Evolutionary conservation across 2,888 invertebrate genomes (phyloP).

Genomic region (Eilema depressum): DNA sequence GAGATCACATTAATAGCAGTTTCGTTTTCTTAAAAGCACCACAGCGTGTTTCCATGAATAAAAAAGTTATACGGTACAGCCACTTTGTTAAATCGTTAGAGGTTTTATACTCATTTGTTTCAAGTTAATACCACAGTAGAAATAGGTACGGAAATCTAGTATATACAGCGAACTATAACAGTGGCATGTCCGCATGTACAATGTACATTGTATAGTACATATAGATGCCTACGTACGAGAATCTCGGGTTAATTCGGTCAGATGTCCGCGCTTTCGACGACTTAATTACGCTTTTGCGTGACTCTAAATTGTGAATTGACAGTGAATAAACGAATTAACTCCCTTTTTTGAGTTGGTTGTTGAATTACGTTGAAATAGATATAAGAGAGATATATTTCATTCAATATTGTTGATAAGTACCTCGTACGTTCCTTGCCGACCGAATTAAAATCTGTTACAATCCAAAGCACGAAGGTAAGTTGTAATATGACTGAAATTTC

Average conservation of each 20-base stretch:
- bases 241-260: not conserved
- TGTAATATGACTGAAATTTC: not conserved
- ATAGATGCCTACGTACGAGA: not conserved
- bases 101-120: not conserved
- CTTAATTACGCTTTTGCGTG: not conserved
- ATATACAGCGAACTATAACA: too few species aligned
- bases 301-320: not conserved
- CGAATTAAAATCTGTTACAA: too few species aligned
- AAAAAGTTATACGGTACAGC: not conserved
- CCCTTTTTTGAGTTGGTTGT: not conserved
- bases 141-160: not conserved
- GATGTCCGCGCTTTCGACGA: not conserved
- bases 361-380: not conserved
- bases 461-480: too few species aligned
- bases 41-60: slow-evolving; percentile 1
- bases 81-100: not conserved
- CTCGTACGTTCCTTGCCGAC: too few species aligned
- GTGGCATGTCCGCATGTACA: not conserved
- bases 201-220: not conserved
- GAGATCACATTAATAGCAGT: slow-evolving; percentile 22
- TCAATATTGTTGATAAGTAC: too few species aligned
- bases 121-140: not conserved
- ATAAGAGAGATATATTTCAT: not conserved
- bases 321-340: not conserved
- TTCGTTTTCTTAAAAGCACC: slow-evolving; percentile 3